These are phyloP conservation scores for Hypomecis atomaria DNA, from an alignment of 2,888 invertebrate genomes.

Conservation along the genomic window DNA sequence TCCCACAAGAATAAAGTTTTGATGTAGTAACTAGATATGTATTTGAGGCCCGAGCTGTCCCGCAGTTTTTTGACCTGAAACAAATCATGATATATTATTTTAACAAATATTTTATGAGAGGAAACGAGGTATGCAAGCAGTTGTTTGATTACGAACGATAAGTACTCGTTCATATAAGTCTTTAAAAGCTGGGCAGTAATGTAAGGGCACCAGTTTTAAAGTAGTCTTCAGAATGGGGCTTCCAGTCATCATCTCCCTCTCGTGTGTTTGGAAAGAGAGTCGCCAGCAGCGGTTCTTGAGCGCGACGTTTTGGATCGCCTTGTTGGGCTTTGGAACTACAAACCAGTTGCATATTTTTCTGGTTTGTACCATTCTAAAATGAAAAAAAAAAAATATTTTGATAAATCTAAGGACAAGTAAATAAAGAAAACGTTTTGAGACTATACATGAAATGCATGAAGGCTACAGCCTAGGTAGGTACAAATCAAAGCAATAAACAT, in stretches of 20 bases:
- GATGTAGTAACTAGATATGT: slow-evolving; percentile 84
- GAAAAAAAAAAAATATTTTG: not conserved
- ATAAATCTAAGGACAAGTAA: too few relatives aligned
- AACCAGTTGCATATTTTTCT: slow-evolving; percentile 69
- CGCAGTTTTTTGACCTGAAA: slow-evolving; percentile 80
- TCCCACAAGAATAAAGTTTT: slow-evolving; percentile 83
- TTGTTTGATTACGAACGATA: too few relatives aligned
- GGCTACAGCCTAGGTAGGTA: too few relatives aligned
- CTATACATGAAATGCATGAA: too few relatives aligned
- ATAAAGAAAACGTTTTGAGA: too few relatives aligned
- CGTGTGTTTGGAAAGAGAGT: slow-evolving; percentile 83
- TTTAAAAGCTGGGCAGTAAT: not conserved
- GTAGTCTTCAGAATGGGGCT: slow-evolving; percentile 72
- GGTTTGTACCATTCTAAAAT: slow-evolving; percentile 1
- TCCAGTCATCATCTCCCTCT: slow-evolving; percentile 76
- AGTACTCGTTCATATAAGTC: too few relatives aligned
- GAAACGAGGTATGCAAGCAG: too few relatives aligned
- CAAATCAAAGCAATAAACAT: too few relatives aligned
- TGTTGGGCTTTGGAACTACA: slow-evolving; percentile 81
- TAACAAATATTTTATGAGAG: too few relatives aligned
- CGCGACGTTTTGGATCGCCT: slow-evolving; percentile 46
- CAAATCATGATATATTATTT: not conserved
- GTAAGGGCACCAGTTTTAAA: slow-evolving; percentile 68
- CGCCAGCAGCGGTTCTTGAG: slow-evolving; percentile 77
- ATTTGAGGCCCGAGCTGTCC: slow-evolving; percentile 68